Conservation (phyloP, 37 sponge, comb jelly and placozoan genomes). For the Chondrosia reniformis region DNA sequence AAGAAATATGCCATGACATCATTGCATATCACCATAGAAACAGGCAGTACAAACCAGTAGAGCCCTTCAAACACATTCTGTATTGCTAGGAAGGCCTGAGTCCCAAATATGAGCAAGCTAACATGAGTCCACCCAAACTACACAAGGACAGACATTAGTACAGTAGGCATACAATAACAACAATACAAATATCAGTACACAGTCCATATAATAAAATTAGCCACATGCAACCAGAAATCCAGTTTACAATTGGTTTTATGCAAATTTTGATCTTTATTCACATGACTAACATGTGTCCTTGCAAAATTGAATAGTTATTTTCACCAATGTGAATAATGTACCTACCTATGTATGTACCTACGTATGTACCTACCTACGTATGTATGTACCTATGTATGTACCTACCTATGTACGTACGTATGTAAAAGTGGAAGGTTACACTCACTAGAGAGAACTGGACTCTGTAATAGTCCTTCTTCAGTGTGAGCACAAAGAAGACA, state of each 20-base stretch:
- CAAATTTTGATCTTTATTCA: too few species aligned
- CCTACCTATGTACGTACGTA: neutral
- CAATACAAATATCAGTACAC: too few species aligned
- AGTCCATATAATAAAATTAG: too few species aligned
- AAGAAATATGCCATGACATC: conserved; percentile 97
- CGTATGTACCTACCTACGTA: too few species aligned
- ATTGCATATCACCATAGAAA: conserved; percentile 93
- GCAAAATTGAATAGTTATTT: too few species aligned
- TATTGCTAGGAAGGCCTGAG: conserved; percentile 72
- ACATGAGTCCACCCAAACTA: conserved; percentile 97
- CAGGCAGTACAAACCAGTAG: conserved; percentile 93
- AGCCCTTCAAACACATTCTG: conserved; percentile 85
- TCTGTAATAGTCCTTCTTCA: conserved; percentile 77
- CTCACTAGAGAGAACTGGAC: conserved; percentile 81
- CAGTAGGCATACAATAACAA: neutral
- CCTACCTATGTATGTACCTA: too few species aligned
- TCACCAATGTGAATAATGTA: too few species aligned
- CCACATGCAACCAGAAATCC: too few species aligned
- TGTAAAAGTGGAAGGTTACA: neutral
- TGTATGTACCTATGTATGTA: neutral
- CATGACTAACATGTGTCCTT: too few species aligned
- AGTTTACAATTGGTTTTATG: too few species aligned
- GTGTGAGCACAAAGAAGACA: conserved; percentile 85
- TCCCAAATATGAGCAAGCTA: conserved; percentile 77
- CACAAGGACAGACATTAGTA: neutral